Evolutionary conservation across 1,140 invertebrate genomes (phyloP).

Genomic region (Lerema accius): DNA sequence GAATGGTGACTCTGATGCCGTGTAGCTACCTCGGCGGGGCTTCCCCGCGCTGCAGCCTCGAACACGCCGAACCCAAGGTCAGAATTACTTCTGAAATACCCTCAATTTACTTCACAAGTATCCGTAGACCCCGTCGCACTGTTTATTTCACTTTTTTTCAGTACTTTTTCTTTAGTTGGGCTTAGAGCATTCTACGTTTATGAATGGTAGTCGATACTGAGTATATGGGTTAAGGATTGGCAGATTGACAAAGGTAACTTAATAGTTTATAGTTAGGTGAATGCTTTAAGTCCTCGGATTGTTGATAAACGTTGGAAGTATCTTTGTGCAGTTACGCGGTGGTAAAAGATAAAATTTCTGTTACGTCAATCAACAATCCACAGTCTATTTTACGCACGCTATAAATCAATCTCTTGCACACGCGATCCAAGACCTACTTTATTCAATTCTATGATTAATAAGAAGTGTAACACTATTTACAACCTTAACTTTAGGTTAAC

Average conservation of each 20-base stretch:
- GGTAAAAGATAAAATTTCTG: background rate
- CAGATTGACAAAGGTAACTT: background rate
- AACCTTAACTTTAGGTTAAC: too few relatives aligned
- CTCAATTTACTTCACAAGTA: conserved; percentile 7
- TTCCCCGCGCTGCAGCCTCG: conserved; percentile 75
- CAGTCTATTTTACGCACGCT: too few relatives aligned
- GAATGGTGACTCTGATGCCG: conserved; percentile 80
- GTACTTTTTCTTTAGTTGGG: background rate
- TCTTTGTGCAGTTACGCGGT: background rate
- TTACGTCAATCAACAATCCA: background rate
- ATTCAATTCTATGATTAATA: too few relatives aligned
- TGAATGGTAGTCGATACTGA: too few relatives aligned
- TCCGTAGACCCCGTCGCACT: background rate
- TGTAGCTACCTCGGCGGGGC: conserved; percentile 76
- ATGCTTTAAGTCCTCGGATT: background rate
- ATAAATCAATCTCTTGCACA: too few relatives aligned
- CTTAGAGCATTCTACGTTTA: background rate
- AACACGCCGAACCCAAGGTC: conserved; percentile 77
- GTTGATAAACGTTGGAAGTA: background rate
- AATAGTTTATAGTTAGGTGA: background rate
- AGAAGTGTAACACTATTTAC: too few relatives aligned
- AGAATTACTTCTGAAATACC: conserved; percentile 46
- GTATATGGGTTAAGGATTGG: too few relatives aligned
- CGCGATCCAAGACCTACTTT: too few relatives aligned
- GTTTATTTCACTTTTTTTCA: conserved; percentile 1